Conservation (phyloP, 2,113 vertebrate genomes). For the Gadus macrocephalus region DNA sequence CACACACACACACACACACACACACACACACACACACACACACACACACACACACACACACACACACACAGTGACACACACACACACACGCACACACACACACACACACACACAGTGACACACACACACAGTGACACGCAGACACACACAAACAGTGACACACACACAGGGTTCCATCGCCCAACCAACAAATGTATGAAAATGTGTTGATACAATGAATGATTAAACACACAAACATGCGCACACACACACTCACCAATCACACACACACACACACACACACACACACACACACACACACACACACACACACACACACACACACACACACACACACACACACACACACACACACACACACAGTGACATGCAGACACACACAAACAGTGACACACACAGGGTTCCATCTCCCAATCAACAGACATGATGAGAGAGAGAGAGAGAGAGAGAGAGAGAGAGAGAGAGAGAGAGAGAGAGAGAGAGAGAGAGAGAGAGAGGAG, state of each 20-base stretch:
- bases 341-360: background rate
- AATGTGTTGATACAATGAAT: too few relatives aligned
- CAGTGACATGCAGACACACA: conserved; percentile 60
- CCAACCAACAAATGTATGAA: background rate
- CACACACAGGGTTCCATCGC: too few relatives aligned
- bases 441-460: background rate
- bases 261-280: background rate
- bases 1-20: conserved; percentile 1
- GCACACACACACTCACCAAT: conserved; percentile 4
- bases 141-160: too few relatives aligned
- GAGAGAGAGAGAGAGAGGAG: too few relatives aligned
- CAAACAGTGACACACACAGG: background rate
- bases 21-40: background rate
- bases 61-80: too few relatives aligned
- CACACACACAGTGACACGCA: background rate
- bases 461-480: background rate
- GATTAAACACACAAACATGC: conserved; percentile 70
- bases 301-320: conserved; percentile 29
- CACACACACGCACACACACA: background rate
- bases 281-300: conserved; percentile 1
- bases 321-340: conserved; percentile 67
- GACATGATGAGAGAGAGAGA: background rate
- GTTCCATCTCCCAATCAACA: background rate
- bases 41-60: too few relatives aligned
- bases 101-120: background rate